Percentiles rank a stretch among this genome's conserved stretches.
phyloP scores from a whole-genome alignment of 2,797 vertebrate genomes.

The Lacerta viridis region DNA sequence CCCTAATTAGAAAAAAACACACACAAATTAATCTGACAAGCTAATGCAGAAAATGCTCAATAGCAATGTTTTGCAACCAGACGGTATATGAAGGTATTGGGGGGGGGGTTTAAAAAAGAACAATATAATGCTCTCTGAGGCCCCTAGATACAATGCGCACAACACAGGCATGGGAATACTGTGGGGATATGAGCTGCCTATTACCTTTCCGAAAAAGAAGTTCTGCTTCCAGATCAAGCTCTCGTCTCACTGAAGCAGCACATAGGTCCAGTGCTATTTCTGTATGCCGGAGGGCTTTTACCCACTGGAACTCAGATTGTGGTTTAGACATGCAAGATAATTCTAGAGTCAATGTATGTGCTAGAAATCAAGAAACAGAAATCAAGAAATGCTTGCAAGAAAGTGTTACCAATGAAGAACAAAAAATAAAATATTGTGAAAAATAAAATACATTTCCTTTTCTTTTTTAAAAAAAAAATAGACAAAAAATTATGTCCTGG shows the following conservation, averaged over 20 bases:
- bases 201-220: slow-evolving; percentile 86
- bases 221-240: slow-evolving; percentile 83
- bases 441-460: slow-evolving; percentile 11
- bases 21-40: slow-evolving; percentile 26
- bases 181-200: slow-evolving; percentile 7
- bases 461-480: background rate
- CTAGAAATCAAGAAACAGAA: slow-evolving; percentile 71
- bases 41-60: background rate
- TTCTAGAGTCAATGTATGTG: slow-evolving; percentile 75
- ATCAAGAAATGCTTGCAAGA: background rate
- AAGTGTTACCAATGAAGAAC: slow-evolving; percentile 20
- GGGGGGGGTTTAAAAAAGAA: no score
- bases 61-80: no score
- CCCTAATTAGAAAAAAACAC: slow-evolving; percentile 77
- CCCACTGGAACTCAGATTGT: slow-evolving; percentile 71
- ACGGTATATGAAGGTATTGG: no score
- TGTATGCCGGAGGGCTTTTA: slow-evolving; percentile 73
- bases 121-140: background rate
- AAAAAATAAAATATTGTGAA: slow-evolving; percentile 7
- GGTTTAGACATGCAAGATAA: slow-evolving; percentile 53
- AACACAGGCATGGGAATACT: background rate
- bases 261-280: slow-evolving; percentile 80
- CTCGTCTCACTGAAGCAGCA: slow-evolving; percentile 71
- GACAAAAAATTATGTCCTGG: background rate
- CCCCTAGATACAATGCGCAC: background rate